Evolutionary conservation across 2,797 vertebrate species (phyloP).

Genomic region (Halcyon chelicuti): DNA sequence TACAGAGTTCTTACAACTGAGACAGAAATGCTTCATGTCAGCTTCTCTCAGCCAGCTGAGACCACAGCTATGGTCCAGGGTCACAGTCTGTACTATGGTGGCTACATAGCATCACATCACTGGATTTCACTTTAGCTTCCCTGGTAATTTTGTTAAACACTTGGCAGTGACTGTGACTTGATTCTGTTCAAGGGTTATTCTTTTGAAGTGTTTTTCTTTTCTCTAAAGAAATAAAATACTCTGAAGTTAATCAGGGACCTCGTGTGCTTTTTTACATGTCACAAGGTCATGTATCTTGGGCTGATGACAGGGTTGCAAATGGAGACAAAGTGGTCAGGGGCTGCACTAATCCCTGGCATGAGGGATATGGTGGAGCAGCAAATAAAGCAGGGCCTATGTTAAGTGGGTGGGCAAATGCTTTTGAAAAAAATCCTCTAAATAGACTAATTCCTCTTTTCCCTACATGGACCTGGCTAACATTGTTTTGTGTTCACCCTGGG

Average conservation of each 20-base stretch:
- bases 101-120: neutral
- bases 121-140: neutral
- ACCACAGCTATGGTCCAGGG: neutral
- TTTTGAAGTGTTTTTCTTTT: constrained; percentile 17
- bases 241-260: constrained; percentile 29
- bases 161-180: constrained; percentile 5
- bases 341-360: constrained; percentile 48
- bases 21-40: neutral
- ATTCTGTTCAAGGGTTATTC: constrained; percentile 15
- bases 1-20: neutral
- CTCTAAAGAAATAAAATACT: constrained; percentile 43
- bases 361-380: constrained; percentile 8
- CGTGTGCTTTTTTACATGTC: constrained; percentile 8
- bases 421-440: constrained; percentile 10
- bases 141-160: constrained; percentile 26
- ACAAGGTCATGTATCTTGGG: constrained; percentile 12
- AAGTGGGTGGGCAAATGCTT: constrained; percentile 53
- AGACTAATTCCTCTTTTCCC: constrained; percentile 5
- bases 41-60: neutral
- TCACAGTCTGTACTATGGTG: neutral
- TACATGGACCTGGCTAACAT: neutral
- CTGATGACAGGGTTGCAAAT: constrained; percentile 38
- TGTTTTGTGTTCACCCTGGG: neutral
- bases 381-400: constrained; percentile 39
- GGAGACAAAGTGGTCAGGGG: constrained; percentile 48